Percentiles rank a stretch among this genome's conserved stretches.
These are phyloP conservation scores for Malacoraja senta DNA, from an alignment of 2,797 vertebrate genomes.

Conservation along the genomic window DNA sequence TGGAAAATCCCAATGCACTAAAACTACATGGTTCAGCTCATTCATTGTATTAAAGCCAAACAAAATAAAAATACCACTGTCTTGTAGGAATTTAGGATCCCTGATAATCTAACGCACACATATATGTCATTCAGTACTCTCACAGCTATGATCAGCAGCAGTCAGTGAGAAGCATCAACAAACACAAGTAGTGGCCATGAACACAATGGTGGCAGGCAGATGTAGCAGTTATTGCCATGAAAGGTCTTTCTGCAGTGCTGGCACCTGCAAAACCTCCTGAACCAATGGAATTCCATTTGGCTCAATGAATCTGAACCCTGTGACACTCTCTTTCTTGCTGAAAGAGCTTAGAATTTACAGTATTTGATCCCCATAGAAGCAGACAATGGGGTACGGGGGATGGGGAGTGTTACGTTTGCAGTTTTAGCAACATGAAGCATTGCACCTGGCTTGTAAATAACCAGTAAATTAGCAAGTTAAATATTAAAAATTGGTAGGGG, in stretches of 20 bases:
- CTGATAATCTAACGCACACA: conserved; percentile 37
- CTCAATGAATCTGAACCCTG: conserved; percentile 42
- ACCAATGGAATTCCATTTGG: conserved; percentile 42
- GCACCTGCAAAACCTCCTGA: conserved; percentile 47
- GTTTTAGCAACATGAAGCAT: conserved; percentile 37
- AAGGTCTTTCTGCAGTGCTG: conserved; percentile 42
- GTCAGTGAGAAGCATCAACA: conserved; percentile 45
- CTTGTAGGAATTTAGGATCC: conserved; percentile 32
- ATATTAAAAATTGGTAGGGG: neutral
- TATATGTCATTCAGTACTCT: conserved; percentile 38
- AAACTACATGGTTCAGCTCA: conserved; percentile 52
- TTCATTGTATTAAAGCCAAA: conserved; percentile 51
- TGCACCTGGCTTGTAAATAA: conserved; percentile 47
- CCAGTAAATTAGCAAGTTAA: neutral
- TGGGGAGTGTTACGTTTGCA: conserved; percentile 12
- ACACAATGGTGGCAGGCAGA: conserved; percentile 29
- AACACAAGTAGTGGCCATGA: conserved; percentile 40
- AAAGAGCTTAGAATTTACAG: conserved; percentile 48
- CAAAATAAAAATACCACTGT: conserved; percentile 42
- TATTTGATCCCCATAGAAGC: conserved; percentile 37
- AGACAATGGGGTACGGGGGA: conserved; percentile 42
- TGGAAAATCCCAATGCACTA: neutral
- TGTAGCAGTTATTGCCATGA: conserved; percentile 39
- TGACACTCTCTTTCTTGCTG: conserved; percentile 39
- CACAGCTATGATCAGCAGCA: conserved; percentile 29